Percentiles rank a stretch among this genome's conserved stretches.
These are phyloP conservation scores for Clarias magur DNA, from an alignment of 2,113 vertebrate species.

Conservation along the genomic window DNA sequence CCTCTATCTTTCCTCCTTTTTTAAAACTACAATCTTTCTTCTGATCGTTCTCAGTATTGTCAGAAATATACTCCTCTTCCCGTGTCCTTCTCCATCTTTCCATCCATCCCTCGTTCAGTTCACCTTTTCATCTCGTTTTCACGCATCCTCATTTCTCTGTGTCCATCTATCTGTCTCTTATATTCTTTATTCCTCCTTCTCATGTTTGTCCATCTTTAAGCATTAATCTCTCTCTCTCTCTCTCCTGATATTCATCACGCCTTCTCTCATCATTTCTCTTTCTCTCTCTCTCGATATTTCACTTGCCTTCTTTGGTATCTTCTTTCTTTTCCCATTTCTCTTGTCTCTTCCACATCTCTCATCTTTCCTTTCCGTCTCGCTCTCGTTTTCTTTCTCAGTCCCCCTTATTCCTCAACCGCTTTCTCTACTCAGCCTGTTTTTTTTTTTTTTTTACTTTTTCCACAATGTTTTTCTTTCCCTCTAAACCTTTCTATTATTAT, in stretches of 20 bases:
- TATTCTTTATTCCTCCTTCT: not conserved
- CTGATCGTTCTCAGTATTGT: not conserved
- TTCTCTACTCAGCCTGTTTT: not conserved
- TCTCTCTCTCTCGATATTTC: constrained; percentile 5
- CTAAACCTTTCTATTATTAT: not conserved
- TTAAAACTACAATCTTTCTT: not conserved
- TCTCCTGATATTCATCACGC: not conserved
- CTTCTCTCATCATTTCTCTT: not conserved
- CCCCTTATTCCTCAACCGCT: not conserved
- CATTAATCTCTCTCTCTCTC: not conserved
- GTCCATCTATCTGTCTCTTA: not conserved
- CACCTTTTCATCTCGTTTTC: not conserved
- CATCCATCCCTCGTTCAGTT: not conserved
- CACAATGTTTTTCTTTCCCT: not conserved
- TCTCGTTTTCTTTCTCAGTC: not conserved
- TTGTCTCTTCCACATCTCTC: not conserved
- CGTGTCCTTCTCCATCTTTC: not conserved
- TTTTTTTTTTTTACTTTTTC: not conserved
- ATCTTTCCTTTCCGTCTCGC: not conserved
- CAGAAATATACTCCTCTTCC: not conserved
- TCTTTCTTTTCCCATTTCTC: constrained; percentile 1
- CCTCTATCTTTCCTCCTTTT: not conserved
- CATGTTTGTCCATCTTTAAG: not conserved
- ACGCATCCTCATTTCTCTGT: not conserved
- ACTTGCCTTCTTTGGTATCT: not conserved